Base-by-base conservation (phyloP, 1,140 invertebrate genomes). In the Diorhabda sublineata region DNA sequence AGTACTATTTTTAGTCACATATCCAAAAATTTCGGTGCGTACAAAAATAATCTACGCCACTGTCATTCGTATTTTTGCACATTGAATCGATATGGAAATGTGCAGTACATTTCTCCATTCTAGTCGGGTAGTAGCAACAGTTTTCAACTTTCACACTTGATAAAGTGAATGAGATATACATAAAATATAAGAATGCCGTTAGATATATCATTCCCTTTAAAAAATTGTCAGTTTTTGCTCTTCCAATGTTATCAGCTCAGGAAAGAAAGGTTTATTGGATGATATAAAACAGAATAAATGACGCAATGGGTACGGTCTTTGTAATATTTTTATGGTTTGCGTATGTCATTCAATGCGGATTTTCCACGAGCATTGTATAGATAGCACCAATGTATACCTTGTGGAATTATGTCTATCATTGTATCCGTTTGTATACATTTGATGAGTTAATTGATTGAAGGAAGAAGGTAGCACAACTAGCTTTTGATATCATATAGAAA, bases 121-220 rank as follows among this genome's bases (percentile, higher is more conserved):
- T 44, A 62, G n/a, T 44, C 61, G 58, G 58, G n/a, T 59, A 59
- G n/a, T 6, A 44, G 61, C 61, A 62, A 62, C 61, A 62, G 61
- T 62, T 62, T 62, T 62, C 61, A 44, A n/a, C n/a, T 62, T 45
- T 62, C 42, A 6, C 61, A 44, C 42, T 62, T 45, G 61, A 62
- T 62, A 44, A 62, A 62, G 61, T 62, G 61, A 45, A 43, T 62
- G 61, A 62, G 61, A 62, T 44, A 62, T 62, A 45, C 43, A 45
- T 62, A 45, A 62, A 44, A 62, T 62, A 62, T 62, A 62, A 62
- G 61, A 62, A 62, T 62, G 61, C 43, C 61, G 43, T 26, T n/a
- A 47, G 44, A 62, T 62, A 62, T 62, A 62, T 62, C 61, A 62
- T 62, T 26, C 42, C 44, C 45, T 62, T 62, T 60, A 11, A 11